Conservation (phyloP, 2,797 vertebrate species). For the Tamandua tetradactyla region DNA sequence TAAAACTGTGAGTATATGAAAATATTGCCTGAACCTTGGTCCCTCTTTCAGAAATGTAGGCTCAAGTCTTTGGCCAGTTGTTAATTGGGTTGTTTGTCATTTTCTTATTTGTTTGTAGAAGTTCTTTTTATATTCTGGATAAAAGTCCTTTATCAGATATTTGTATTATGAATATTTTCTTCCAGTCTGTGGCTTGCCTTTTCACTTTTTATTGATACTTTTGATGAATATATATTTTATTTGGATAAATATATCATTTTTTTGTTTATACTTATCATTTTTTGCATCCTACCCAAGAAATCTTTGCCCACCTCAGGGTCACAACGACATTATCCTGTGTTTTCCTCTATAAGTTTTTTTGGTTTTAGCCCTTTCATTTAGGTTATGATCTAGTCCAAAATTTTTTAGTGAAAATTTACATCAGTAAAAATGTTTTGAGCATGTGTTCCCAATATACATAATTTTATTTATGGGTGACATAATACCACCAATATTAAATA, state of each 20-base stretch:
- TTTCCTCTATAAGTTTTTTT: constrained; percentile 31
- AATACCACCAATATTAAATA: constrained; percentile 26
- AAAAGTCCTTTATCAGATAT: constrained; percentile 40
- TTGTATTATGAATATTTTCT: constrained; percentile 20
- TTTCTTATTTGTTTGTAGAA: constrained; percentile 35
- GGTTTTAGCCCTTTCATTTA: constrained; percentile 24
- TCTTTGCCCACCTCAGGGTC: background rate
- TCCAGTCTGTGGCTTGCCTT: background rate
- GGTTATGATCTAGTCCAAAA: background rate
- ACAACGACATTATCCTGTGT: constrained; percentile 21
- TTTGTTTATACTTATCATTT: constrained; percentile 53
- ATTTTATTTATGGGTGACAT: constrained; percentile 43
- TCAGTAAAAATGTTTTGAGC: constrained; percentile 54
- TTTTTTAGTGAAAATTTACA: constrained; percentile 26
- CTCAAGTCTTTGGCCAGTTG: constrained; percentile 39
- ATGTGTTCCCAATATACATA: background rate
- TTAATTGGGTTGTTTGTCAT: constrained; percentile 19
- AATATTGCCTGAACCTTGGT: background rate
- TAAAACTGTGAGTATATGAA: background rate
- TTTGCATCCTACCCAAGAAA: constrained; percentile 31
- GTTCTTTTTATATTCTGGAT: constrained; percentile 55
- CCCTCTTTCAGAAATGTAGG: constrained; percentile 14
- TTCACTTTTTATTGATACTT: constrained; percentile 42
- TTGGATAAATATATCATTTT: constrained; percentile 9
- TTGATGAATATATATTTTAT: background rate